Percentiles rank a stretch among this genome's conserved stretches.
These are phyloP conservation scores for Chloropsis hardwickii DNA, from an alignment of 2,113 vertebrate genomes.

Conservation along the genomic window DNA sequence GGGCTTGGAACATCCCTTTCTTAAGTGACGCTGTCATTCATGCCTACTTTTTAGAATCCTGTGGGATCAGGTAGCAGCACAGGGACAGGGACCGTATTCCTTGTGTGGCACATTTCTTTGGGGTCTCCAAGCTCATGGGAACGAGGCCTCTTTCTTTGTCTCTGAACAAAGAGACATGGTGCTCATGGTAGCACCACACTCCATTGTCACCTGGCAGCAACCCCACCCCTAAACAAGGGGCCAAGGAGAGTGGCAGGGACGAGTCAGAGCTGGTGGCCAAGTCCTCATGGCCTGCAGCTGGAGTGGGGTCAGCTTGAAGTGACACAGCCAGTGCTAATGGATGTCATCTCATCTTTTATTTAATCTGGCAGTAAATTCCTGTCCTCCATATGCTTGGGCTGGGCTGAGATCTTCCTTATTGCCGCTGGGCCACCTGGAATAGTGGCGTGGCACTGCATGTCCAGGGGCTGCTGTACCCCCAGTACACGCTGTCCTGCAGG, in stretches of 20 bases:
- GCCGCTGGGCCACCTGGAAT: background rate
- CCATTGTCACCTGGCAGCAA: background rate
- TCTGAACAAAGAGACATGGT: no score
- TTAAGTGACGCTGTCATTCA: background rate
- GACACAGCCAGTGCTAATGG: background rate
- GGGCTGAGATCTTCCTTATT: background rate
- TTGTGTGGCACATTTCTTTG: background rate
- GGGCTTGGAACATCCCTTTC: background rate
- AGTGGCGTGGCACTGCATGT: background rate
- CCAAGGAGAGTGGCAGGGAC: background rate
- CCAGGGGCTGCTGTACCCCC: background rate
- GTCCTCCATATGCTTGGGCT: background rate
- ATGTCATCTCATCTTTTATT: background rate
- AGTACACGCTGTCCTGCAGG: background rate
- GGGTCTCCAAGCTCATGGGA: background rate
- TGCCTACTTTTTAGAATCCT: background rate
- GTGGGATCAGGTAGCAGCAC: background rate
- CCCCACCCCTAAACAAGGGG: background rate
- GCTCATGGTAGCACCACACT: background rate
- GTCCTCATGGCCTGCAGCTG: background rate
- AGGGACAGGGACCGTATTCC: background rate
- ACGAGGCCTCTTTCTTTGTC: background rate
- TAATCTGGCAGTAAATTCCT: background rate
- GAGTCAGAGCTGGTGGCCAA: background rate
- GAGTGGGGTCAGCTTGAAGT: background rate